Conservation (phyloP, 2,888 invertebrate genomes). For the Erpobdella octoculata region DNA sequence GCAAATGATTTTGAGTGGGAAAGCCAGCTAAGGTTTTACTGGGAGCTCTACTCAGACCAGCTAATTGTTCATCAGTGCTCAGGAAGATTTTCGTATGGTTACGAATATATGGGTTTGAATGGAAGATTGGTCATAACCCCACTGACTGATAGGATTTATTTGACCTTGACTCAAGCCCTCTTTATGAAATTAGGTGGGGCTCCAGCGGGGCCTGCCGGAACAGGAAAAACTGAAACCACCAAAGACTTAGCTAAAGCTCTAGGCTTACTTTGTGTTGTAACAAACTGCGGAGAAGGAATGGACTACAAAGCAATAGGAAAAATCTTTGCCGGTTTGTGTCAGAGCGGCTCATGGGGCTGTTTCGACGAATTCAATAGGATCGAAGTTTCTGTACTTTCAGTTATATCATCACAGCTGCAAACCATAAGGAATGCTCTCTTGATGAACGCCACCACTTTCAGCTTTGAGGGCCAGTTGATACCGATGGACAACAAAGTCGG, state of each 20-base stretch:
- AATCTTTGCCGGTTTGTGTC: conserved; percentile 62
- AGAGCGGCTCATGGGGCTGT: conserved; percentile 90
- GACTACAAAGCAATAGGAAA: conserved; percentile 59
- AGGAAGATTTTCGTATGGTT: conserved; percentile 80
- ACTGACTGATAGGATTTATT: conserved; percentile 80
- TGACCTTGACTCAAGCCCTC: conserved; percentile 77
- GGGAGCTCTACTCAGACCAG: conserved; percentile 73
- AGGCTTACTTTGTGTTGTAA: conserved; percentile 56
- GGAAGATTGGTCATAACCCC: conserved; percentile 84
- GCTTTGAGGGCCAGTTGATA: conserved; percentile 79
- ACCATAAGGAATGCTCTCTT: conserved; percentile 76
- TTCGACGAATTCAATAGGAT: conserved; percentile 91
- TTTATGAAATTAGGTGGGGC: conserved; percentile 85
- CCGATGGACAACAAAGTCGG: conserved; percentile 75
- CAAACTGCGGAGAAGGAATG: conserved; percentile 77
- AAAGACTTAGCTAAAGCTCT: conserved; percentile 86
- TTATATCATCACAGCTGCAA: conserved; percentile 82
- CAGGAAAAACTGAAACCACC: conserved; percentile 82
- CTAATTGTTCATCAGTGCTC: conserved; percentile 72
- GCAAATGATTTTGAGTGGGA: conserved; percentile 86
- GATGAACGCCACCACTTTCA: conserved; percentile 66
- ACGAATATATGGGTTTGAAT: conserved; percentile 89
- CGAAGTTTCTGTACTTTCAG: conserved; percentile 81
- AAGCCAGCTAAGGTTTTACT: conserved; percentile 83
- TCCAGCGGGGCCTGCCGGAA: conserved; percentile 62